Evolutionary conservation across 2,113 vertebrate species (phyloP).

Genomic region (Cricetomys ansorgei): DNA sequence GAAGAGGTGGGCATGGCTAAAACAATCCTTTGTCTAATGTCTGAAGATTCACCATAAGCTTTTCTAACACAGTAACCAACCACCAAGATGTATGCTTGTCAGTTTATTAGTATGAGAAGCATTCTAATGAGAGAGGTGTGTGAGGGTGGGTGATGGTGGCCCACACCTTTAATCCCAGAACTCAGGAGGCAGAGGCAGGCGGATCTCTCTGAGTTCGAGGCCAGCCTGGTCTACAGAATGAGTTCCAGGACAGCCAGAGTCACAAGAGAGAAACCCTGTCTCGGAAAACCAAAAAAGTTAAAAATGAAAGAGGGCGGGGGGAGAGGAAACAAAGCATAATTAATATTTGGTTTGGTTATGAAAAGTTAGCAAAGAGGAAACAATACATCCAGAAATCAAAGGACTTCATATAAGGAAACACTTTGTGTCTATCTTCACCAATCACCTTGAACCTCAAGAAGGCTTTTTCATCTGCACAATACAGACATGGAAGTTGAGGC

Average conservation of each 20-base stretch:
- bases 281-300: too few relatives aligned
- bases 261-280: too few relatives aligned
- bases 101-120: slow-evolving; percentile 10
- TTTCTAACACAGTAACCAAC: neutral
- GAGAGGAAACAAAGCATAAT: slow-evolving; percentile 38
- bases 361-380: slow-evolving; percentile 3
- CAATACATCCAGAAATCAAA: neutral
- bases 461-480: neutral
- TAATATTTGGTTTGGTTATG: slow-evolving; percentile 8
- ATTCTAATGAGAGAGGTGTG: neutral
- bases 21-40: slow-evolving; percentile 21
- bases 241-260: too few relatives aligned
- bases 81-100: neutral
- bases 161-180: too few relatives aligned
- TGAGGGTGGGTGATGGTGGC: too few relatives aligned
- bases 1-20: slow-evolving; percentile 30
- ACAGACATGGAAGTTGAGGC: neutral
- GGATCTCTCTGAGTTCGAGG: too few relatives aligned
- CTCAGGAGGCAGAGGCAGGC: too few relatives aligned
- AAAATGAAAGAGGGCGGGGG: too few relatives aligned
- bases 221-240: too few relatives aligned
- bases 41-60: neutral
- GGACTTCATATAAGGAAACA: neutral
- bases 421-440: neutral
- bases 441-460: neutral